Base-by-base conservation (phyloP, 2,888 invertebrate species). In the Gastracanthus pulcherrimus region DNA sequence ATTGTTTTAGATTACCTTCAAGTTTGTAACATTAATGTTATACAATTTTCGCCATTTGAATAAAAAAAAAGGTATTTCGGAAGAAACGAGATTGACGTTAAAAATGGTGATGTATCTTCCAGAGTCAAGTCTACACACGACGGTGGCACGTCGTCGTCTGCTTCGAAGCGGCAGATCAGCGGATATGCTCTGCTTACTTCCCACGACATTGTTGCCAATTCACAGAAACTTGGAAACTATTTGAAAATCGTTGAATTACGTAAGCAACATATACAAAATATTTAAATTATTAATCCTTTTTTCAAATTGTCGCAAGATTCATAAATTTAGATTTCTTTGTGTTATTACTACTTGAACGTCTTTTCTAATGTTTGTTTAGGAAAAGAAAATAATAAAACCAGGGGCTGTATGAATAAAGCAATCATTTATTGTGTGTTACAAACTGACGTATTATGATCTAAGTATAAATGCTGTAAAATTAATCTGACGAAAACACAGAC, bases 1-100 rank as follows among this genome's bases (percentile, higher is more conserved):
- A 97, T 96, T 2, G 0, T 70, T 41, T 1, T 0, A 38, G 38
- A 62, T 31, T 29, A 41, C 62, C 69, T 69, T 60, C 23, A 62
- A 60, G 11, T 29, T 29, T 31, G 38, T n/a, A 41, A 23, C n/a
- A 23, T 51, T 1, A 16, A 58, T 62, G 13, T 38, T n/a, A n/a
- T 36, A 45, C 6, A 45, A 45, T 23, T 67, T 41, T 34, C n/a
- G 29, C 9, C 69, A 77, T 77, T 45, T 34, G 41, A 19, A 26
- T n/a, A 29, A 34, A 34, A 38, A 31, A 48, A 34, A n/a, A 60
- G 23, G 36, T 34, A 36, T 67, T 67, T 67, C 29, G 41, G 29
- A 29, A 9, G 62, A 62, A 67, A 29, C 11, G 19, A 38, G 26
- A 29, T 41, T 36, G 36, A 29, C 36, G 66, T 26, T 64, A 67